These are phyloP conservation scores for cat (Felis catus) DNA, from an alignment of 2,113 vertebrate species.

Conservation along the genomic window DNA sequence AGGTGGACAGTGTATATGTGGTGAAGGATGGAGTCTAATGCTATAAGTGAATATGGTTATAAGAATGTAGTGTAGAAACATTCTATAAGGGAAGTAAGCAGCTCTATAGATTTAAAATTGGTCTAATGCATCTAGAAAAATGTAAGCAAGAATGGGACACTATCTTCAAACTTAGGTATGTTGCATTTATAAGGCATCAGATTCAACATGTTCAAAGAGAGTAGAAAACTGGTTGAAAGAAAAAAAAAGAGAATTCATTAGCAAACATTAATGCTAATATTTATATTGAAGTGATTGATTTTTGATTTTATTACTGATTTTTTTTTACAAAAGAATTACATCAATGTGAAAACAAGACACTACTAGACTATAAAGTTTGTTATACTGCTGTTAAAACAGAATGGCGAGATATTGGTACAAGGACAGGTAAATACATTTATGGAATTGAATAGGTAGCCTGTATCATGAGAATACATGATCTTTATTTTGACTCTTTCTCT, in stretches of 20 bases:
- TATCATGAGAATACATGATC: not conserved
- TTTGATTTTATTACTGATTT: not conserved
- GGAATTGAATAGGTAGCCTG: not conserved
- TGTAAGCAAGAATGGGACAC: not conserved
- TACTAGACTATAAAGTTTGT: not conserved
- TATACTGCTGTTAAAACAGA: not conserved
- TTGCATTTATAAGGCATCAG: not conserved
- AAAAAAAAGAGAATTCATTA: not conserved
- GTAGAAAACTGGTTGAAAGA: not conserved
- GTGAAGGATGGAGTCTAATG: not conserved
- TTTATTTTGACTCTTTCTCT: not conserved
- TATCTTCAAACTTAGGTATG: not conserved
- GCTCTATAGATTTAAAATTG: not conserved
- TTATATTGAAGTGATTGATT: not conserved
- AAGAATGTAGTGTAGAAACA: not conserved
- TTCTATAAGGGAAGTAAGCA: not conserved
- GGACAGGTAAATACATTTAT: not conserved
- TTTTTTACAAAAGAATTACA: not conserved
- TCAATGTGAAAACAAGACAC: not conserved
- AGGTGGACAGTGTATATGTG: not conserved
- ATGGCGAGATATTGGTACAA: not conserved
- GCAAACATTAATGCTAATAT: not conserved
- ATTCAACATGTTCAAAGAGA: not conserved
- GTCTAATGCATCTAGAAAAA: not conserved
- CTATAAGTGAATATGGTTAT: not conserved